Base-by-base conservation (phyloP, 1,140 invertebrate genomes). In the Macrosteles quadrilineatus region DNA sequence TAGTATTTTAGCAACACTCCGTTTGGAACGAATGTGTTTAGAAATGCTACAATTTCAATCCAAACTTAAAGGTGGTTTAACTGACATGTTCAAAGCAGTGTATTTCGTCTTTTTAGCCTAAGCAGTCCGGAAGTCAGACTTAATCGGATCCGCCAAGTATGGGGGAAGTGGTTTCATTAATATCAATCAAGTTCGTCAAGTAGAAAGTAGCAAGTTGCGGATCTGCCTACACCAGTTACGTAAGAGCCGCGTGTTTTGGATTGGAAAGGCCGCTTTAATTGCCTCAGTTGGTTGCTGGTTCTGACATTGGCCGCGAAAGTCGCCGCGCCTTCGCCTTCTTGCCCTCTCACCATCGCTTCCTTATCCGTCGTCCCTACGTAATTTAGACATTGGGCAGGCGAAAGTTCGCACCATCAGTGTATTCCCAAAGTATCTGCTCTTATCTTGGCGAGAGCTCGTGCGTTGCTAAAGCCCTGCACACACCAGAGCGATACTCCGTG, bases 191-290 rank as follows among this genome's bases (percentile, higher is more conserved):
- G 32, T 36, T 36, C 32, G 32, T 36, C 32, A 36, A 36, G 32
- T 36, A 36, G 32, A 36, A 36, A 36, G 32, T 14, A 36, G 32
- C 32, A 36, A 36, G 32, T 36, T 36, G 4, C 32, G 32, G 32
- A 36, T 36, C 32, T 14, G 32, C 32, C 32, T 4, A 36, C 32
- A 50, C n/a, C 47, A 36, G 47, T 21, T 17, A n/a, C 47, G 14
- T 50, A 50, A 19, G 47, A 50, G 3, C 14, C 47, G 47, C 14
- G 47, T 4, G 47, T 21, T 50, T 50, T 6, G 47, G 21, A 50
- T 50, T 50, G 47, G 47, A 50, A 50, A 50, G 47, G 47, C 47
- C 47, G 47, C 14, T 17, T 50, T 19, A 50, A 50, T 21, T 50
- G 47, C 47, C 14, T 4, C 32, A 4, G 32, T 36, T 36, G 32